Conservation (phyloP, 2,888 invertebrate species). For the Epinotia bilunana region DNA sequence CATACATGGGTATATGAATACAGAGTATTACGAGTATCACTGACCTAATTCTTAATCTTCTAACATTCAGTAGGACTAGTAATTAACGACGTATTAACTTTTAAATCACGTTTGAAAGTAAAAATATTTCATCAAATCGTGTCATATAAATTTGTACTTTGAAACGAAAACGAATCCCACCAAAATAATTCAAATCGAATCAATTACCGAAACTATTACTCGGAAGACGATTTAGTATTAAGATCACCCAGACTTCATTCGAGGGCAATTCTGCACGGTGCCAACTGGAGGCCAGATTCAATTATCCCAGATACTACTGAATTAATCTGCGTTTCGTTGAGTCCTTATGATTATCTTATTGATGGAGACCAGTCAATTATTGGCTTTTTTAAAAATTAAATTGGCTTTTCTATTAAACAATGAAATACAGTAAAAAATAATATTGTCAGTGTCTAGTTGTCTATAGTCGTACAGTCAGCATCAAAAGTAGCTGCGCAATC, state of each 20-base stretch:
- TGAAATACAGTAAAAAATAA: too few relatives aligned
- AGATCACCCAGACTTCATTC: slow-evolving; percentile 31
- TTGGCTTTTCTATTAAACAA: too few relatives aligned
- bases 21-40: too few relatives aligned
- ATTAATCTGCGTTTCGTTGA: not conserved
- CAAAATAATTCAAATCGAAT: slow-evolving; percentile 37
- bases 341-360: not conserved
- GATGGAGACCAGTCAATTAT: too few relatives aligned
- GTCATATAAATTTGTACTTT: not conserved
- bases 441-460: too few relatives aligned
- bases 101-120: not conserved
- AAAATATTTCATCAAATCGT: not conserved
- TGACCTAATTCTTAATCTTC: too few relatives aligned
- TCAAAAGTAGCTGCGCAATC: too few relatives aligned
- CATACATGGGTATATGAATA: too few relatives aligned
- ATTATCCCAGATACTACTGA: slow-evolving; percentile 6
- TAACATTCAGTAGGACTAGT: too few relatives aligned
- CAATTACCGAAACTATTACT: slow-evolving; percentile 40
- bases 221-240: slow-evolving; percentile 31
- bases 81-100: too few relatives aligned
- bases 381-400: too few relatives aligned
- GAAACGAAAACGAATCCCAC: slow-evolving; percentile 27
- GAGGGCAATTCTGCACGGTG: slow-evolving; percentile 29
- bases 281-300: slow-evolving; percentile 28
- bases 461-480: too few relatives aligned